Evolutionary conservation across 2,888 invertebrate genomes (phyloP), one percentile per base, ranked within the genome.

Genomic region (Pseudococcus viburni): DNA sequence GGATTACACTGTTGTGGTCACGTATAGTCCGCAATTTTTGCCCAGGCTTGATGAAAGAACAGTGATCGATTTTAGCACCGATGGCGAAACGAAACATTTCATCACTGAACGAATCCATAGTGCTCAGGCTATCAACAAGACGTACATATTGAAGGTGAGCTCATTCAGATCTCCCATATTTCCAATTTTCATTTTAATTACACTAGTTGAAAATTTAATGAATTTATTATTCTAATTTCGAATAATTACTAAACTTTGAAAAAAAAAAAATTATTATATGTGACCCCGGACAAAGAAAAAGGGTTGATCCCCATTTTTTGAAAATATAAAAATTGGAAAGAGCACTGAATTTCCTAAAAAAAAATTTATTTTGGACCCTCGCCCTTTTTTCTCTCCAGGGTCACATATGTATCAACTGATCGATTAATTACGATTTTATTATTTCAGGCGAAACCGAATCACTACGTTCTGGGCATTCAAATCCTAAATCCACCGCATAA

Each of bases 401-500:
- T n/a, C n/a, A n/a, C n/a, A n/a, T n/a, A n/a, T 33, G 55, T 55
- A 12, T 55, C 4, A 15, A 11, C 1, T 8, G 11, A 55, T 55
- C 17, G 55, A 55, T 12, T 17, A 5, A 55, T 55, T 55, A 26
- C 8, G 0, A 39, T 83, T 46, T 46, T 83, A 26, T 83, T 83
- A 11, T 46, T 84, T 9, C 90, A 92, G 91, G 95, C 96, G 90
- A 95, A 95, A 89, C 96, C 96, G 1, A 96, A 96, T 6, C 96
- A 95, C 91, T 96, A 97, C 0, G 94, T 98, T 85, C 42, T 88
- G 15, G 97, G 97, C 8, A 94, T 98, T 80, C 97, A 98, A 91
- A 94, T 98, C 19, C 92, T 98, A 6, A 98, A 98, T 92, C 97
- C 98, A 0, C 96, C 97, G 89, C 96, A 96, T 90, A 96, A 96